Evolutionary conservation across 2,797 vertebrate species (phyloP), one percentile per base, ranked within the genome.

Genomic region (Helostoma temminkii): DNA sequence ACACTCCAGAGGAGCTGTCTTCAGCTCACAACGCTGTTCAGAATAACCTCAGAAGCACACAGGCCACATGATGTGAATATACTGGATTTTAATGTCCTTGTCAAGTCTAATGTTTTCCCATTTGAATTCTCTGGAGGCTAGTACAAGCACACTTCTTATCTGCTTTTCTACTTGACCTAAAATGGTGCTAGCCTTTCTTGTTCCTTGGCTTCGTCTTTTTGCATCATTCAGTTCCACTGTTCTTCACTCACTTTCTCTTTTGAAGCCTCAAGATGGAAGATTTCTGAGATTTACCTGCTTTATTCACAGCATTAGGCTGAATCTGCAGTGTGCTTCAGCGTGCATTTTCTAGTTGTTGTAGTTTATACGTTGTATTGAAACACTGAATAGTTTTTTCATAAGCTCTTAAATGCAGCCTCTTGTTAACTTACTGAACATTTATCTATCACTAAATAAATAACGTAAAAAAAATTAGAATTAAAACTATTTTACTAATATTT

Each of bases 51-150:
- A 55, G 61, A 74, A 78, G 75, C 12, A 16, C 60, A 22, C 18
- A 3, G 61, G 36, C 56, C 46, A 80, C 74, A 84, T 91, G 83
- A 89, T 86, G 74, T 80, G 83, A 83, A 84, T 78, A 86, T 80
- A 92, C 88, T 90, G 83, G 63, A 82, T 82, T 91, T 86, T 91
- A 92, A 91, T 88, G 85, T 84, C 71, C 78, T 78, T 91, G 86
- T 90, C 92, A 88, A 89, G 67, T 85, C 43, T 26, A 76, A 82
- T 86, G 81, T 78, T 80, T 88, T 83, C 80, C 75, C 74, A 76
- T 90, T 78, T 67, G 74, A 78, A 80, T 76, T 56, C 72, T 85
- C 79, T 47, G 58, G 62, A 74, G 88, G 66, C 41, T 69, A 36
- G 37, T 52, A 58, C 42, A 68, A 70, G 72, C 12, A 4, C 34